A percentile compares a stretch with the other conserved stretches of the same genome.
phyloP scores from a whole-genome alignment of 1,140 invertebrate genomes.

The Conus betulinus region DNA sequence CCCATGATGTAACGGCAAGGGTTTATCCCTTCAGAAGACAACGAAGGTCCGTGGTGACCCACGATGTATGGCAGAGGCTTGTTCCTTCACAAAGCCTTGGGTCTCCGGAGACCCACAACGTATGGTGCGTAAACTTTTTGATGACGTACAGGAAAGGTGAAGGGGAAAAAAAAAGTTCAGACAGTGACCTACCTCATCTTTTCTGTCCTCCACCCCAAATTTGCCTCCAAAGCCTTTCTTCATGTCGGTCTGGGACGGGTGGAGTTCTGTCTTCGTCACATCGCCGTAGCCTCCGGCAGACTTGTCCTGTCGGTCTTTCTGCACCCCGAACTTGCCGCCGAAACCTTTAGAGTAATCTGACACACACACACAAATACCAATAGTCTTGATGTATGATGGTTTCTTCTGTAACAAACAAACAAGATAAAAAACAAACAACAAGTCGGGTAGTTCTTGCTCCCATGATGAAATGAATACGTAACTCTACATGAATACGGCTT shows the following conservation, averaged over 20 bases:
- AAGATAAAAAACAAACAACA: no score
- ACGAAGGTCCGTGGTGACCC: no score
- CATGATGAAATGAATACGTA: no score
- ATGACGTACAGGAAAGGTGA: not conserved
- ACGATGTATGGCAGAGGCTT: no score
- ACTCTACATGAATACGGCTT: no score
- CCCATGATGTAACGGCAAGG: no score
- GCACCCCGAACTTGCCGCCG: constrained; percentile 88
- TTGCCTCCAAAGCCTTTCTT: constrained; percentile 84
- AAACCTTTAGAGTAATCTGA: constrained; percentile 82
- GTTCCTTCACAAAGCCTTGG: not conserved
- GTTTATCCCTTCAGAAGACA: no score
- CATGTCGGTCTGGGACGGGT: constrained; percentile 68
- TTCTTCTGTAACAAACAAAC: no score
- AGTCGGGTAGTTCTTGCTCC: no score
- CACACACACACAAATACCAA: no score
- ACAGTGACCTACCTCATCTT: constrained; percentile 82
- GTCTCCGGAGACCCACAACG: not conserved
- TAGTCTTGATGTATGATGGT: no score
- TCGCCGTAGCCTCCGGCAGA: constrained; percentile 62
- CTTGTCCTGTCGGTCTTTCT: constrained; percentile 82
- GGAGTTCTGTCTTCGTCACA: constrained; percentile 54
- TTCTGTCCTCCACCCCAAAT: constrained; percentile 88
- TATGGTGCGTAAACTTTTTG: not conserved
- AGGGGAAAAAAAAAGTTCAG: not conserved